These are phyloP conservation scores for Iphiclides podalirius DNA, from an alignment of 2,888 invertebrate genomes.

Conservation along the genomic window DNA sequence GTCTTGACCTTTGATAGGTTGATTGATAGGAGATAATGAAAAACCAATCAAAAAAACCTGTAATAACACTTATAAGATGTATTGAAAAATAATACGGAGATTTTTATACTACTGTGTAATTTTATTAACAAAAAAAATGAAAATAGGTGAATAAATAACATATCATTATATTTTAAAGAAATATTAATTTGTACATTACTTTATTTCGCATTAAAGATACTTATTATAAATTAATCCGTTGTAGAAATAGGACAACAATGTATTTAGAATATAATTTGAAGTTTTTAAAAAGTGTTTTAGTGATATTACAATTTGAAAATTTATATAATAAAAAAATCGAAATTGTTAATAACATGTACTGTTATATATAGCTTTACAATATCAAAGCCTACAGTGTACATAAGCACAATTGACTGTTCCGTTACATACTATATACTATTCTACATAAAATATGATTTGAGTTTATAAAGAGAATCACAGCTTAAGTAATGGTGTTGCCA, in stretches of 20 bases:
- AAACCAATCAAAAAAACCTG: too few species aligned
- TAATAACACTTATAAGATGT: too few species aligned
- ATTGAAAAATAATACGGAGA: conserved; percentile 14
- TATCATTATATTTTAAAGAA: conserved; percentile 69
- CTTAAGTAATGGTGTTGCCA: conserved; percentile 65
- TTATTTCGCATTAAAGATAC: conserved; percentile 37
- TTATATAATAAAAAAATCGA: conserved; percentile 21
- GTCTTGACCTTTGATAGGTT: too few species aligned
- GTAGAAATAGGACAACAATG: conserved; percentile 62
- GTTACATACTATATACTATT: conserved; percentile 34
- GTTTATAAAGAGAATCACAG: conserved; percentile 75
- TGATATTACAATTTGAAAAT: conserved; percentile 23
- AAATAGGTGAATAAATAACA: conserved; percentile 76
- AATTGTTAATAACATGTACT: conserved; percentile 15
- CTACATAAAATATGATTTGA: conserved; percentile 42
- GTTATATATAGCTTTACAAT: conserved; percentile 12
- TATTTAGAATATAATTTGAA: conserved; percentile 59
- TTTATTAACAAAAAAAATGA: conserved; percentile 67
- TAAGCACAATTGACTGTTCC: conserved; percentile 23
- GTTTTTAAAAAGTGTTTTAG: conserved; percentile 37
- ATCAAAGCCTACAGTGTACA: conserved; percentile 3
- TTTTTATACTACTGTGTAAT: conserved; percentile 58
- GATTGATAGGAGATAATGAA: too few species aligned
- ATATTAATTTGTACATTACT: conserved; percentile 77
- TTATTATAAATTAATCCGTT: conserved; percentile 57